Base-by-base conservation (phyloP, 2,888 invertebrate species). In the Amorpha juglandis region DNA sequence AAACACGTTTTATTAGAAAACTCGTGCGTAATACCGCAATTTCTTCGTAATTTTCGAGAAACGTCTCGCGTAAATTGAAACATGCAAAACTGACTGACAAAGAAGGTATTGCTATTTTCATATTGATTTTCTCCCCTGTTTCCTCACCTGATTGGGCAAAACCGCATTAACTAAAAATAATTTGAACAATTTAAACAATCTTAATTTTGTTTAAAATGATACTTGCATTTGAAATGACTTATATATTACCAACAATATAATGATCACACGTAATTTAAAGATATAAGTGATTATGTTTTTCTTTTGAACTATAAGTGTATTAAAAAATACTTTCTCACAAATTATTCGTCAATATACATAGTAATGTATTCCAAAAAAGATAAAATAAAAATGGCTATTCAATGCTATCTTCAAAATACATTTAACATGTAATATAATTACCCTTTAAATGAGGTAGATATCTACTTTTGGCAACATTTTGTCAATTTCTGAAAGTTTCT, bases 401-500 rank as follows among this genome's bases (percentile, higher is more conserved):
- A 7, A 9, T 38, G 7, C 9, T 38, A 38, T 38, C 7, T 38
- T 38, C 38, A 38, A 7, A 2, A 38, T 38, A 38, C 3, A 27
- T 1, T 27, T 27, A 27, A 27, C 27, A 27, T 38, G 7, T 38
- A 38, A 38, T 38, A 38, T 38, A 38, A 38, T 52, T 33, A 58
- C 38, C 19, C 8, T 45, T 6, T 48, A 47, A 55, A 11, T 27
- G 50, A 53, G 70, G 66, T 64, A 70, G 38, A 48, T 47, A 62
- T 63, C 65, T 51, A 2, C 6, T 0, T 63, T 47, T 83, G 74
- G 88, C 80, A 87, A 85, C 79, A 81, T 77, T 79, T 62, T 70
- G 27, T 65, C 70, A 79, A 51, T 81, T 90, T 89, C 89, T 83
- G 78, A 71, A 86, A 67, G 78, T 84, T 92, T 92, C 91, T 92